phyloP scores from a whole-genome alignment of 2,888 invertebrate species.

The Polyommatus iphigenia region DNA sequence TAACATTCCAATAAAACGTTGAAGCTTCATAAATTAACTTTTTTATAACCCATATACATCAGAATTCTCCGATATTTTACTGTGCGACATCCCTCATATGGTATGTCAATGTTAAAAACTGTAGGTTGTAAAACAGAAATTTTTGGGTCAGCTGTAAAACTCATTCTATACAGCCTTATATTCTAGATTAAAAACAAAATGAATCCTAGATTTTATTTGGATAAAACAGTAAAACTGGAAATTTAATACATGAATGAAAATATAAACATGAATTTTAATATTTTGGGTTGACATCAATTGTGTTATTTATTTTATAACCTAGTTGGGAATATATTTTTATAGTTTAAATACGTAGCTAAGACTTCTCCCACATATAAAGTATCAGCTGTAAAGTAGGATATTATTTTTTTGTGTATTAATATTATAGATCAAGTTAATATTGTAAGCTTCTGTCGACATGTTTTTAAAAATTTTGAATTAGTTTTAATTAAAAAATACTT shows the following conservation, averaged over 20 bases:
- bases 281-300: neutral
- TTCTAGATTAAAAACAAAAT: slow-evolving; percentile 13
- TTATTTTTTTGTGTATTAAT: too few species aligned
- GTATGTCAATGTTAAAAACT: neutral
- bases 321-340: neutral
- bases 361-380: too few species aligned
- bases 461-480: too few species aligned
- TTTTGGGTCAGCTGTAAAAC: slow-evolving; percentile 15
- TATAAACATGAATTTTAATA: neutral
- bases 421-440: too few species aligned
- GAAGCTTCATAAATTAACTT: neutral
- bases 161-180: neutral
- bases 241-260: neutral
- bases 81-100: neutral
- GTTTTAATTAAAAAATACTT: too few species aligned
- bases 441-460: too few species aligned
- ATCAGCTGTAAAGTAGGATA: too few species aligned
- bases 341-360: too few species aligned
- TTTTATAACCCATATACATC: neutral
- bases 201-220: neutral
- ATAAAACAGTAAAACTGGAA: neutral
- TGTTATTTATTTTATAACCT: neutral
- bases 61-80: neutral
- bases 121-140: neutral
- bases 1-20: neutral